phyloP scores from a whole-genome alignment of 1,140 invertebrate genomes.

The Lysiphlebus fabarum region DNA sequence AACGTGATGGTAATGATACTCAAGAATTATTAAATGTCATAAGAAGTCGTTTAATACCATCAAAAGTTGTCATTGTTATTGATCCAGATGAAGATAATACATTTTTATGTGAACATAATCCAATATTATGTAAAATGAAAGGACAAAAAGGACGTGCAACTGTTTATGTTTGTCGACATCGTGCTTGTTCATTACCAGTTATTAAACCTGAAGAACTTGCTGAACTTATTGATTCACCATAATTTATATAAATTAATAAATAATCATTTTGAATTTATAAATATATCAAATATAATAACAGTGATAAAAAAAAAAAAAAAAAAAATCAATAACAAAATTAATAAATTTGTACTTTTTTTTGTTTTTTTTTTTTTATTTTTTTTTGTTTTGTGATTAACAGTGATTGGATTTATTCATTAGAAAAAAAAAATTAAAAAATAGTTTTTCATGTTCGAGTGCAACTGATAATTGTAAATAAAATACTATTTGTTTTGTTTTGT shows the following conservation, averaged over 20 bases:
- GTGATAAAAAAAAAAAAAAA: background rate
- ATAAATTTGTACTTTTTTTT: no score
- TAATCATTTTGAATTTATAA: background rate
- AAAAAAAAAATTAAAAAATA: no score
- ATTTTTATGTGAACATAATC: conserved; percentile 39
- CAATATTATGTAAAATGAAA: conserved; percentile 47
- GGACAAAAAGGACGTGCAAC: conserved; percentile 60
- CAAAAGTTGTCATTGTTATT: conserved; percentile 66
- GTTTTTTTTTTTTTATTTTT: no score
- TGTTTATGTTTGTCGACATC: conserved; percentile 79
- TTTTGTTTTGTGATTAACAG: no score
- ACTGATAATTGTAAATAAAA: background rate
- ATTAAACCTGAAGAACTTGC: conserved; percentile 67
- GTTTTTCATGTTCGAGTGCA: background rate
- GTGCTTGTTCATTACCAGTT: conserved; percentile 75
- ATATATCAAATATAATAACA: background rate
- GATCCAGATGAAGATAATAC: conserved; percentile 52
- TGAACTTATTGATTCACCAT: conserved; percentile 57
- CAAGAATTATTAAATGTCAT: conserved; percentile 66
- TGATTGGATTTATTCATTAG: no score
- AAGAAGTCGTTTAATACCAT: conserved; percentile 65
- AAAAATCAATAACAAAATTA: background rate
- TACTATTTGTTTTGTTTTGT: background rate
- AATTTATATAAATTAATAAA: conserved; percentile 26
- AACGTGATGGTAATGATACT: conserved; percentile 64